phyloP scores from a whole-genome alignment of 2,113 vertebrate species.

The Ammodramus savannarum region DNA sequence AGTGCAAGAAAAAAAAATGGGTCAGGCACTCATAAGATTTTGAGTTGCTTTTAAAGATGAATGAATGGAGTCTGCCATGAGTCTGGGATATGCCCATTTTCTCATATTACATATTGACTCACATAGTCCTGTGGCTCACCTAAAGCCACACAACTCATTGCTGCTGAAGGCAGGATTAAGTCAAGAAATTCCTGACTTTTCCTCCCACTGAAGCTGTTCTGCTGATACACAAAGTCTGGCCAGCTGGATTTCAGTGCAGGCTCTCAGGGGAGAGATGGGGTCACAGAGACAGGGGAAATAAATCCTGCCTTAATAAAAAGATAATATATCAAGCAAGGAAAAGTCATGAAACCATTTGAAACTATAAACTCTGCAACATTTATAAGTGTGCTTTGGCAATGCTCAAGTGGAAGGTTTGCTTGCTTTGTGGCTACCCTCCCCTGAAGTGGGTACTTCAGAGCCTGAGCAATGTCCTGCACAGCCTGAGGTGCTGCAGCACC shows the following conservation, averaged over 20 bases:
- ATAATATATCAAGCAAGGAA: background rate
- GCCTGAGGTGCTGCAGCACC: background rate
- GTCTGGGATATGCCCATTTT: background rate
- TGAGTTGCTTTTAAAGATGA: background rate
- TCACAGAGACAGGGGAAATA: background rate
- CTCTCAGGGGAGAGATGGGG: background rate
- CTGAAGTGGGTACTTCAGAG: background rate
- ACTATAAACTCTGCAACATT: background rate
- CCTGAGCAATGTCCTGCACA: background rate
- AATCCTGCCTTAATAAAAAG: background rate
- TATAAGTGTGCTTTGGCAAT: background rate
- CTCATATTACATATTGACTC: background rate
- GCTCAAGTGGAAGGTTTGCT: background rate
- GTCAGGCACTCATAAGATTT: background rate
- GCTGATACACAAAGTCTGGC: background rate
- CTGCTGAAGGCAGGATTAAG: background rate
- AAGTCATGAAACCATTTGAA: background rate
- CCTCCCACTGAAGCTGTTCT: background rate
- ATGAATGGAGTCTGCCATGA: background rate
- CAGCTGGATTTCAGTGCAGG: constrained; percentile 3
- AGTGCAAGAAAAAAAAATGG: background rate
- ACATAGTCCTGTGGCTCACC: background rate
- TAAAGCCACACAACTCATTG: background rate
- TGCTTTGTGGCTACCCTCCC: background rate
- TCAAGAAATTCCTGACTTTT: background rate